Evolutionary conservation across 2,888 invertebrate genomes (phyloP), one percentile per base, ranked within the genome.

Genomic region (Aplocera efformata): DNA sequence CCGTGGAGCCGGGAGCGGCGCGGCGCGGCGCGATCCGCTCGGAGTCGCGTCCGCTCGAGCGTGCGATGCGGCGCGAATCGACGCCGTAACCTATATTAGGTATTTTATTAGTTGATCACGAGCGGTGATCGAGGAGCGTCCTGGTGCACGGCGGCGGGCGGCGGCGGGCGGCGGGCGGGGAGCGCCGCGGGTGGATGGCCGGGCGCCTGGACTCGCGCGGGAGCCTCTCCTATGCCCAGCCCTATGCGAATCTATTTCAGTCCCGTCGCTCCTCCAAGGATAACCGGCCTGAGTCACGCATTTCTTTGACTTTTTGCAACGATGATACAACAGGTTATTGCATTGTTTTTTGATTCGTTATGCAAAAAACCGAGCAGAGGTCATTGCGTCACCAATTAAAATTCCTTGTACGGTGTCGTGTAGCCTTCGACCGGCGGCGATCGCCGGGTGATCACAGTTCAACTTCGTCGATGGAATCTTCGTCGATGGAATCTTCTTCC

Each of bases 321-420:
- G 62, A 68, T 69, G 68, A 65, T 63, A 69, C 67, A 67, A 68
- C 70, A 60, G 61, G 63, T 70, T 64, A 63, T 69, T 69, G 72
- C 70, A 70, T 75, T 70, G 66, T 72, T 72, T 72, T 72, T 69
- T 60, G 56, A 54, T 47, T 17, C 39, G 55, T 65, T 69, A 70
- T 65, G 72, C 69, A 71, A 72, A 79, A 71, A 74, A 69, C 61
- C 39, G 33, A 66, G 49, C 64, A 62, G 68, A 78, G 74, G 71
- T 73, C 70, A 71, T 76, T 78, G 73, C 79, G 75, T 80, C 76
- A 79, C 56, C 67, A 66, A 76, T 80, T 76, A 72, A 71, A 60
- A 79, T 76, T 75, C 73, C 53, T 56, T 42, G 52, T 48, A 62
- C 48, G 47, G 49, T 48, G 54, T 32, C 52, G 55, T 23, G 32